phyloP scores from a whole-genome alignment of 2,888 invertebrate genomes.

The Caenorhabditis panamensis region DNA sequence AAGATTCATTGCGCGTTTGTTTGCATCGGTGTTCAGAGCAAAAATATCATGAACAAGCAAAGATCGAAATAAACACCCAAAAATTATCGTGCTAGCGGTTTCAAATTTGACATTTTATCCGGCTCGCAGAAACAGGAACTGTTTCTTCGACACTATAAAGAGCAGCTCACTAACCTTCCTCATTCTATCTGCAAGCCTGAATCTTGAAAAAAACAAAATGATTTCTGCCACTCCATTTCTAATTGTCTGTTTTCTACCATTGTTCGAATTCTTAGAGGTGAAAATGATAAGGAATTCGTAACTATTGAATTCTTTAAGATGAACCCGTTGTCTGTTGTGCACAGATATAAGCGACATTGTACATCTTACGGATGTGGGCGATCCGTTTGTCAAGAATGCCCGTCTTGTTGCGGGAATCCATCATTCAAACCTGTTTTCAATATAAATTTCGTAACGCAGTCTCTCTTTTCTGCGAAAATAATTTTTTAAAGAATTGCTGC shows the following conservation, averaged over 20 bases:
- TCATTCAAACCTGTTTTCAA: conserved; percentile 47
- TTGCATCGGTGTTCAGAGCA: conserved; percentile 13
- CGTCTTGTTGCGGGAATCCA: conserved; percentile 46
- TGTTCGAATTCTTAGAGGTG: conserved; percentile 15
- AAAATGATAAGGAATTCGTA: not conserved
- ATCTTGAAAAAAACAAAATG: conserved; percentile 5
- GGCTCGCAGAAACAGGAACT: conserved; percentile 45
- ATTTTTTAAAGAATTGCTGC: conserved; percentile 60
- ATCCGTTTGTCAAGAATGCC: conserved; percentile 61
- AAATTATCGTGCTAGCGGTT: conserved; percentile 37
- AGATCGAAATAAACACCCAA: conserved; percentile 28
- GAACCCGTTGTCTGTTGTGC: conserved; percentile 27
- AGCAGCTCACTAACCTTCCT: conserved; percentile 18
- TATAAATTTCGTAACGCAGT: conserved; percentile 42
- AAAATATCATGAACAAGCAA: conserved; percentile 3
- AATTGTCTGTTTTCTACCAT: not conserved
- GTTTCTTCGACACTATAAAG: conserved; percentile 25
- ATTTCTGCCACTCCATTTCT: not conserved
- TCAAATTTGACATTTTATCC: conserved; percentile 52
- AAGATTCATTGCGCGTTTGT: conserved; percentile 4
- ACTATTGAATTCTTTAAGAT: conserved; percentile 23
- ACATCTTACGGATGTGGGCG: conserved; percentile 51
- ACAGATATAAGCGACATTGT: conserved; percentile 60
- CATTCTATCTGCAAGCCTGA: conserved; percentile 17
- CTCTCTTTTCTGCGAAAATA: not conserved